phyloP scores from a whole-genome alignment of 1,140 invertebrate genomes.

The Aphis craccivora region DNA sequence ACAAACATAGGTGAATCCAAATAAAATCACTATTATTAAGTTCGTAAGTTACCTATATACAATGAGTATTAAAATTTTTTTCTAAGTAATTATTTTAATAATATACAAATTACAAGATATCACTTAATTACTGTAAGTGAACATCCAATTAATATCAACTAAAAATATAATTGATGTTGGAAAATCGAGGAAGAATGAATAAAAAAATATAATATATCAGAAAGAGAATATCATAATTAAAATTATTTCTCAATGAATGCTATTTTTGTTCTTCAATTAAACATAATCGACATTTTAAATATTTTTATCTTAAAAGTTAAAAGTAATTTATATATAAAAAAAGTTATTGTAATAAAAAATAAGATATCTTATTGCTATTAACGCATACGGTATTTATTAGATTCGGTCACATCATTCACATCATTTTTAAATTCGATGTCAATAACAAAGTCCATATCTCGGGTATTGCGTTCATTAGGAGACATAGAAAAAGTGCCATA shows the following conservation, averaged over 20 bases:
- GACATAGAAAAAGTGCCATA: constrained; percentile 90
- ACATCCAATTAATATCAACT: not conserved
- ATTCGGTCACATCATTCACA: constrained; percentile 86
- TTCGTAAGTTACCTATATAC: constrained; percentile 25
- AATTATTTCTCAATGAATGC: constrained; percentile 29
- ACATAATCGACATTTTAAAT: not conserved
- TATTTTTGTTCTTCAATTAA: constrained; percentile 53
- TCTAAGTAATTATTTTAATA: not conserved
- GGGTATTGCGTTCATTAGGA: constrained; percentile 94
- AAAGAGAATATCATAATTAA: constrained; percentile 34
- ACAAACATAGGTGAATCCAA: constrained; percentile 35
- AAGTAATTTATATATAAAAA: not conserved
- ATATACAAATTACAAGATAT: not conserved
- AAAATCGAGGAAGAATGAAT: not conserved
- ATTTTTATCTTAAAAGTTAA: constrained; percentile 17
- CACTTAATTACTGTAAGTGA: constrained; percentile 21
- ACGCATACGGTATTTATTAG: constrained; percentile 96
- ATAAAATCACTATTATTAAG: constrained; percentile 31
- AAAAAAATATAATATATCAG: constrained; percentile 19
- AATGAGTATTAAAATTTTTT: not conserved
- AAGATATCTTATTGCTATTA: constrained; percentile 64
- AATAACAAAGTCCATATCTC: constrained; percentile 96
- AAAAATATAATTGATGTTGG: not conserved
- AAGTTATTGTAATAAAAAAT: constrained; percentile 41
- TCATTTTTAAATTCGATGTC: constrained; percentile 95